Conservation (phyloP, 2,888 invertebrate genomes). For the Epirrhoe tristata region DNA sequence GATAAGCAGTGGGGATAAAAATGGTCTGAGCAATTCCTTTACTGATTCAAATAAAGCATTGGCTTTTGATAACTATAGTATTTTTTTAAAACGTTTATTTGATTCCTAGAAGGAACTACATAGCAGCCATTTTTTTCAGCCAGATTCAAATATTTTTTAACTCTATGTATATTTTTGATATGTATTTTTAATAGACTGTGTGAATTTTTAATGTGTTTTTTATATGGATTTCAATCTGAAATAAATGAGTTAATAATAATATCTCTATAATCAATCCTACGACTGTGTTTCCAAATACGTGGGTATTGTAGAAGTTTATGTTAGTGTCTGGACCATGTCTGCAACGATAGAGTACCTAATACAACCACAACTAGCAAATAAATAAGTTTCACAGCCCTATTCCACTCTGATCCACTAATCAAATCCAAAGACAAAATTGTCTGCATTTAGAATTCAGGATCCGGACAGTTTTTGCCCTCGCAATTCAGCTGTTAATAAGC, state of each 20-base stretch:
- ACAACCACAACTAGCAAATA: not conserved
- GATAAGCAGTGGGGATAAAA: not conserved
- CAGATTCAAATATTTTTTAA: not conserved
- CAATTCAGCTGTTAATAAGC: slow-evolving; percentile 38
- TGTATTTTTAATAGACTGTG: too few relatives aligned
- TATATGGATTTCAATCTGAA: too few relatives aligned
- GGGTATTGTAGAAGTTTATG: too few relatives aligned
- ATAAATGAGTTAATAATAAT: too few relatives aligned
- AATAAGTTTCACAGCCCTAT: not conserved
- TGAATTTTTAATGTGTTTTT: too few relatives aligned
- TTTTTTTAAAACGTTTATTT: not conserved
- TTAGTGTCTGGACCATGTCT: not conserved
- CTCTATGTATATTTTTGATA: not conserved
- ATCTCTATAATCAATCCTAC: too few relatives aligned
- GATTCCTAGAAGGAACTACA: not conserved
- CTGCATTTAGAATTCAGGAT: slow-evolving; percentile 29
- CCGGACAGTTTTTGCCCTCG: slow-evolving; percentile 27
- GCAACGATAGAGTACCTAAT: not conserved
- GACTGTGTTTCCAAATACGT: too few relatives aligned
- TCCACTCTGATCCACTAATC: too few relatives aligned
- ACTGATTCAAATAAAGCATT: not conserved
- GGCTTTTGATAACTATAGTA: not conserved
- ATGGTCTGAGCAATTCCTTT: not conserved
- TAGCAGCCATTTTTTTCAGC: not conserved
- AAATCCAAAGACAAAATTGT: slow-evolving; percentile 27